These are phyloP conservation scores for Raja brachyura DNA, from an alignment of 2,113 vertebrate genomes.

Conservation along the genomic window DNA sequence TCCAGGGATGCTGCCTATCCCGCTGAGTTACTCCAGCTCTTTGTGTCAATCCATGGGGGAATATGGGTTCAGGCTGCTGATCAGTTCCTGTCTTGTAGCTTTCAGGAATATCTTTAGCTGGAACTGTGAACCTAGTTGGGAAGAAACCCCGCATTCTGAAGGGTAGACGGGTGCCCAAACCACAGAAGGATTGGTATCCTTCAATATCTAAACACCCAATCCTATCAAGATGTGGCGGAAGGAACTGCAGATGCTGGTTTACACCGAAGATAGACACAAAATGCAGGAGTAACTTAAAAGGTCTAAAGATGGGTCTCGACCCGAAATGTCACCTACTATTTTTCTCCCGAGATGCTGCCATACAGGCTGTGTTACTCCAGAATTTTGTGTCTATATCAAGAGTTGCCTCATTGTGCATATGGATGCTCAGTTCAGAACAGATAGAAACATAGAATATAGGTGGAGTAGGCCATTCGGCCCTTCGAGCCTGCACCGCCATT, in stretches of 20 bases:
- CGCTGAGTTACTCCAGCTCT: no score
- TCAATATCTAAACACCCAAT: neutral
- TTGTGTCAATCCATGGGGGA: neutral
- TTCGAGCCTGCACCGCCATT: no score
- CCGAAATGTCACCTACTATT: no score
- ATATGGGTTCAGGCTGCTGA: neutral
- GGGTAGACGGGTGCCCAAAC: neutral
- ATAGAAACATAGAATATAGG: no score
- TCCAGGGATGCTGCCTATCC: no score
- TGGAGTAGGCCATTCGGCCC: no score
- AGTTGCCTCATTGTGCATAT: neutral
- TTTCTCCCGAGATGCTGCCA: no score
- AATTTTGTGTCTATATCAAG: neutral
- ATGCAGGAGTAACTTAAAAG: no score
- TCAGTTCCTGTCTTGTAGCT: neutral
- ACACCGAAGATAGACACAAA: no score
- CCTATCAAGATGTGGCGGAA: neutral
- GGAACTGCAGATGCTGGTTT: no score
- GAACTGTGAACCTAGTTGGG: neutral
- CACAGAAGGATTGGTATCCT: neutral
- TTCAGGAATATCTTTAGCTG: neutral
- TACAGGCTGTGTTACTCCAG: no score
- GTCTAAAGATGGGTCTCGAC: no score
- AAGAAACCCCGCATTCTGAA: neutral
- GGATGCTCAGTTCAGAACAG: neutral